Evolutionary conservation across 2,797 vertebrate genomes (phyloP).

Genomic region (Gymnocypris eckloni): DNA sequence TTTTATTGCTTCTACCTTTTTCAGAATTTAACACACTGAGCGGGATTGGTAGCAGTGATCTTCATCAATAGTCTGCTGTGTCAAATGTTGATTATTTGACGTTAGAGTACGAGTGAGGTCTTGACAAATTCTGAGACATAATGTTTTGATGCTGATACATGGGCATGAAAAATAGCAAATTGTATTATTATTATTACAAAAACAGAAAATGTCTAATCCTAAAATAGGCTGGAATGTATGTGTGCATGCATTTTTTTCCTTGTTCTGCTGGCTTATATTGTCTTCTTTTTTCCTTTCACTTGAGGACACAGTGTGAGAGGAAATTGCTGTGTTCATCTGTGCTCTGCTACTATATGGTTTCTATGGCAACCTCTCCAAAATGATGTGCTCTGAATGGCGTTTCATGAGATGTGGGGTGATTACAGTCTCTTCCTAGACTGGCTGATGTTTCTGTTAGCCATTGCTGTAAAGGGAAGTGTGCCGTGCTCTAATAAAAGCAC

Average conservation of each 20-base stretch:
- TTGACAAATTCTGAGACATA: neutral
- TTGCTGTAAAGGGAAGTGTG: constrained; percentile 75
- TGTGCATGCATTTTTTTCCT: neutral
- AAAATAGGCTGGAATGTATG: neutral
- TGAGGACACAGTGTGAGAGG: constrained; percentile 62
- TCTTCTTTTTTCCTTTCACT: constrained; percentile 21
- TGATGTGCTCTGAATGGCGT: constrained; percentile 74
- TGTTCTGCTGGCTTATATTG: neutral
- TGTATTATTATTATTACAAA: neutral
- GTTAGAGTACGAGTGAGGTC: neutral
- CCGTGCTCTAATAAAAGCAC: constrained; percentile 73
- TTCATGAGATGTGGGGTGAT: constrained; percentile 80
- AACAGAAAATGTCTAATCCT: neutral
- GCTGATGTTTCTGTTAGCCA: constrained; percentile 76
- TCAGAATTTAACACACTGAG: neutral
- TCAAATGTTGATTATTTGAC: neutral
- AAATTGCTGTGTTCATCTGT: constrained; percentile 81
- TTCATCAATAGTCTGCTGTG: neutral
- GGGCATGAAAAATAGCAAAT: neutral
- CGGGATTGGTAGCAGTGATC: neutral
- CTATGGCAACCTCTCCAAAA: constrained; percentile 84
- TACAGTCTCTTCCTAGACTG: constrained; percentile 63
- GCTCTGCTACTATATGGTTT: constrained; percentile 80
- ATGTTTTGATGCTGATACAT: neutral
- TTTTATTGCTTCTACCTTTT: neutral